These are phyloP conservation scores for Leptinotarsa rubiginosa DNA, from an alignment of 2,888 invertebrate species.

Conservation along the genomic window DNA sequence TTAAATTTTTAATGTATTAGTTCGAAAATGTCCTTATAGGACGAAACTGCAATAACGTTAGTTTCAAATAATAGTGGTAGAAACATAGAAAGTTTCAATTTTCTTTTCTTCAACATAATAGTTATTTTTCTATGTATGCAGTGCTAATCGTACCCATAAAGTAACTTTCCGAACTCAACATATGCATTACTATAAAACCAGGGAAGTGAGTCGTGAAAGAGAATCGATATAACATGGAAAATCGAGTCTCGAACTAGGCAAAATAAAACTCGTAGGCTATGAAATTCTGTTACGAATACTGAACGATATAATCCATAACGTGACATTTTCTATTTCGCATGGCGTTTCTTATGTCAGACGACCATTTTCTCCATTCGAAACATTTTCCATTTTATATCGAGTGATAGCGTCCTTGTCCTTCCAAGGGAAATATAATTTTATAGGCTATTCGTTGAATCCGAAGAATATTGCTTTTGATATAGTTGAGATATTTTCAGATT, in stretches of 20 bases:
- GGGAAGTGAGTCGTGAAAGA: not conserved
- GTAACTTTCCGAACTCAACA: not conserved
- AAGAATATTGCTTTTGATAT: too few species aligned
- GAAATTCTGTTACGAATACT: slow-evolving; percentile 1
- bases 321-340: slow-evolving; percentile 10
- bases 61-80: too few species aligned
- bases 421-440: not conserved
- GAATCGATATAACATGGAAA: slow-evolving; percentile 1
- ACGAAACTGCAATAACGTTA: too few species aligned
- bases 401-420: not conserved
- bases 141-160: too few species aligned
- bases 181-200: not conserved
- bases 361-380: not conserved
- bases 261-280: not conserved
- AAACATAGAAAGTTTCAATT: too few species aligned
- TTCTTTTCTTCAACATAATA: too few species aligned
- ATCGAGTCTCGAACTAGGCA: not conserved
- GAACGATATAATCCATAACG: slow-evolving; percentile 11
- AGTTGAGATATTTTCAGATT: too few species aligned
- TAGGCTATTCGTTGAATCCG: not conserved
- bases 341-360: not conserved
- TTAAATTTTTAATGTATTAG: too few species aligned
- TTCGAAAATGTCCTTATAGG: too few species aligned
- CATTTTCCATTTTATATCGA: not conserved
- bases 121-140: too few species aligned